These are phyloP conservation scores for Periophthalmus modestus DNA, from an alignment of 2,113 vertebrate genomes.

Conservation along the genomic window DNA sequence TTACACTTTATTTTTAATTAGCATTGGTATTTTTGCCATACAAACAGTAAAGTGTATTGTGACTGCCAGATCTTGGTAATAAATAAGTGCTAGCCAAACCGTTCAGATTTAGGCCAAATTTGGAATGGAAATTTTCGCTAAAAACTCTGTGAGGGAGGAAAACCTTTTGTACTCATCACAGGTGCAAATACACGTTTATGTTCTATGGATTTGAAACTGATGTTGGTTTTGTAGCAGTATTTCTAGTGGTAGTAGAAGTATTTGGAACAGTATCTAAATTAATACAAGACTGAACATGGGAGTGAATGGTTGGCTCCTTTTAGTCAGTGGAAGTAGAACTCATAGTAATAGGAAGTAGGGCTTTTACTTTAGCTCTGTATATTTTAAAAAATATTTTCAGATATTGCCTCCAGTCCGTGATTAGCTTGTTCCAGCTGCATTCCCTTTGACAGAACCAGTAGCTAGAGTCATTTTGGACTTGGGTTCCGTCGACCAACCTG, in stretches of 20 bases:
- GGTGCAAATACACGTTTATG: not conserved
- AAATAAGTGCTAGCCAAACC: slow-evolving; percentile 24
- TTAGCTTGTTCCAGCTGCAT: slow-evolving; percentile 67
- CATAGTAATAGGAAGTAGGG: too few species aligned
- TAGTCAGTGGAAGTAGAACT: too few species aligned
- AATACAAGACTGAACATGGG: too few species aligned
- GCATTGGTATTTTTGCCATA: not conserved
- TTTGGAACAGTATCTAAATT: too few species aligned
- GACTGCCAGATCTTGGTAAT: slow-evolving; percentile 9
- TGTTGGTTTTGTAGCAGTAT: too few species aligned
- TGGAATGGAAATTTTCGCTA: not conserved
- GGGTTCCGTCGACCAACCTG: slow-evolving; percentile 67
- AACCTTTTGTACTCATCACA: not conserved
- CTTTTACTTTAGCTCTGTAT: too few species aligned
- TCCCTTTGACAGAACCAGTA: slow-evolving; percentile 79
- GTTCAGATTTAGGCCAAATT: not conserved
- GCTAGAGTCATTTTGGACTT: slow-evolving; percentile 78
- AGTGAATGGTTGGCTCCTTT: too few species aligned
- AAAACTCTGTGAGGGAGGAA: not conserved
- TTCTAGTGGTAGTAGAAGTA: too few species aligned
- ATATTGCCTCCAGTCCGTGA: too few species aligned
- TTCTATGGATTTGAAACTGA: too few species aligned
- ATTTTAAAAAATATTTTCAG: too few species aligned
- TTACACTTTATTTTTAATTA: slow-evolving; percentile 15
- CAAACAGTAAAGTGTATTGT: slow-evolving; percentile 4